These are phyloP conservation scores for Cichladusa arquata DNA, from an alignment of 2,113 vertebrate species.

Conservation along the genomic window DNA sequence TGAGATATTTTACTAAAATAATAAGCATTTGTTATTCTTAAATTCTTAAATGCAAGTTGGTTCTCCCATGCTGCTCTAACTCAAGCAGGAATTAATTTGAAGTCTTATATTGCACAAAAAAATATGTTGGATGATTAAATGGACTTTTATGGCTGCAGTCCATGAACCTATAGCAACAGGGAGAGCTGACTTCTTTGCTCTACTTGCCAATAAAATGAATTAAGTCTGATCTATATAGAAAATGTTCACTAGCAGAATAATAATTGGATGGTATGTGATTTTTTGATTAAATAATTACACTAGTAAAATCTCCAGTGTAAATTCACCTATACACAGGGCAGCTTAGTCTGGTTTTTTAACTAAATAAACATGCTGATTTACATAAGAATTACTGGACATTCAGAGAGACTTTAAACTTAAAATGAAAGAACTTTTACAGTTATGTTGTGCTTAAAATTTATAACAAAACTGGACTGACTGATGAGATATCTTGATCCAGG, in stretches of 20 bases:
- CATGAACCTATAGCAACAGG: neutral
- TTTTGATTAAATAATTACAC: conserved; percentile 2
- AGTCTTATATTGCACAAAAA: neutral
- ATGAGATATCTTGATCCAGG: neutral
- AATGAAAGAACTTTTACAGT: neutral
- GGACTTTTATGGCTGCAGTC: neutral
- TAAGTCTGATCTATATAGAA: neutral
- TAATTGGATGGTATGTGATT: neutral
- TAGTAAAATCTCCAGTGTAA: neutral
- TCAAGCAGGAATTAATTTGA: neutral
- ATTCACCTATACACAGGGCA: neutral
- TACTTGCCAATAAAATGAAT: conserved; percentile 32
- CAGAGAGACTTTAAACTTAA: neutral
- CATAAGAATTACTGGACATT: neutral
- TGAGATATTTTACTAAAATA: neutral
- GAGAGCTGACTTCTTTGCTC: neutral
- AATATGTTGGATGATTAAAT: neutral
- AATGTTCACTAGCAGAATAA: neutral
- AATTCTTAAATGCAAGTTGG: neutral
- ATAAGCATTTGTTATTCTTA: neutral
- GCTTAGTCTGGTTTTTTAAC: neutral
- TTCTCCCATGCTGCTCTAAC: neutral
- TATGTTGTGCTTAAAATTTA: neutral
- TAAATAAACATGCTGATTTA: neutral
- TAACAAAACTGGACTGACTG: neutral